Evolutionary conservation across 2,113 vertebrate species (phyloP).

Genomic region (Nerophis ophidion): DNA sequence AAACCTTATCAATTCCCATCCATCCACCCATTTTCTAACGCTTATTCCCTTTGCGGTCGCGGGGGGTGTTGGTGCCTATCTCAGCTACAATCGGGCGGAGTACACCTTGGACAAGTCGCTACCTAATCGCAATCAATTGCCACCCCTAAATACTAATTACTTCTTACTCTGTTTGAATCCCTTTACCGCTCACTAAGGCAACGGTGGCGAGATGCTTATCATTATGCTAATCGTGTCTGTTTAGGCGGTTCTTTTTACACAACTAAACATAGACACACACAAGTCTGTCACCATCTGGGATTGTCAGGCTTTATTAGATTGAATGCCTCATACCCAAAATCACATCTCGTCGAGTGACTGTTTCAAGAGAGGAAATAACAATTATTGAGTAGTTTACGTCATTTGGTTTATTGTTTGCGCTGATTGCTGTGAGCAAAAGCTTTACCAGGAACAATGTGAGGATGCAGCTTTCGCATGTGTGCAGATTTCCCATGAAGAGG

Average conservation of each 20-base stretch:
- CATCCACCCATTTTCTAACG: too few species aligned
- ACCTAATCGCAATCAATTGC: too few species aligned
- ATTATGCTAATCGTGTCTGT: slow-evolving; percentile 32
- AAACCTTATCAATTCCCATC: too few species aligned
- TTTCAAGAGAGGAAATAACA: slow-evolving; percentile 26
- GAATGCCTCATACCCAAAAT: background rate
- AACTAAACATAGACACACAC: slow-evolving; percentile 44
- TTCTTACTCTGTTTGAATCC: slow-evolving; percentile 36
- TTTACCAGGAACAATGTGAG: slow-evolving; percentile 58
- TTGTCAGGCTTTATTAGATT: slow-evolving; percentile 1
- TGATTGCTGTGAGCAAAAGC: slow-evolving; percentile 32
- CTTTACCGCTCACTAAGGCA: slow-evolving; percentile 41
- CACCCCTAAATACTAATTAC: background rate
- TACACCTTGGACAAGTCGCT: too few species aligned
- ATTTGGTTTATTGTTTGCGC: slow-evolving; percentile 49
- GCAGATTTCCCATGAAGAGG: slow-evolving; percentile 32
- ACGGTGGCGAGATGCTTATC: slow-evolving; percentile 69
- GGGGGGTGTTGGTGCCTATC: too few species aligned
- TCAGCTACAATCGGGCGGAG: too few species aligned
- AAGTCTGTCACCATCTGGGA: slow-evolving; percentile 22
- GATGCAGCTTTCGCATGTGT: slow-evolving; percentile 45
- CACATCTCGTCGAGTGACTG: background rate
- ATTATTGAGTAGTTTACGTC: slow-evolving; percentile 32
- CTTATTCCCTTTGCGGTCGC: too few species aligned
- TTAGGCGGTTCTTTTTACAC: slow-evolving; percentile 49